Evolutionary conservation across 2,113 vertebrate species (phyloP).

Genomic region (Mustela nigripes): DNA sequence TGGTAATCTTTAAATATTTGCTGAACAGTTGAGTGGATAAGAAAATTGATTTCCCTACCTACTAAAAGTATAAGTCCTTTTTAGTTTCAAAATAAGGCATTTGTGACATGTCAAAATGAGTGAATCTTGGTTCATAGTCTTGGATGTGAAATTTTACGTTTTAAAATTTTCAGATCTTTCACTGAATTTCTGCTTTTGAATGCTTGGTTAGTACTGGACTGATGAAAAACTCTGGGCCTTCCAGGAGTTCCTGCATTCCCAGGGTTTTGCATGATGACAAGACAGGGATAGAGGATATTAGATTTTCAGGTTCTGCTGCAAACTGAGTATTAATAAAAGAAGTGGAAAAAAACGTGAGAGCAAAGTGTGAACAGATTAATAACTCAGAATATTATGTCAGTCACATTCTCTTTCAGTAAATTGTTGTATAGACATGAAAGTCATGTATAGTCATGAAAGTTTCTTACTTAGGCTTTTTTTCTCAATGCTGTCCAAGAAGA

Average conservation of each 20-base stretch:
- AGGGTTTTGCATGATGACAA: background rate
- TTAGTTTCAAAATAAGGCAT: background rate
- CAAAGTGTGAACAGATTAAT: background rate
- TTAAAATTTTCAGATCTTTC: background rate
- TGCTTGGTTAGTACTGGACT: background rate
- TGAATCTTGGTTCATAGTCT: background rate
- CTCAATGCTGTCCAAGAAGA: background rate
- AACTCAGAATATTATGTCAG: background rate
- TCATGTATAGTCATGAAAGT: background rate
- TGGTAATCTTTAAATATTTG: background rate
- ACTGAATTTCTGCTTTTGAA: conserved; percentile 15
- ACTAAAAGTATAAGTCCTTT: background rate
- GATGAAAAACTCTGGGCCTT: background rate
- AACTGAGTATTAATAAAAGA: background rate
- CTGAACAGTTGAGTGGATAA: background rate
- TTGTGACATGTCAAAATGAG: background rate
- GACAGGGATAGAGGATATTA: background rate
- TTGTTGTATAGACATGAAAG: background rate
- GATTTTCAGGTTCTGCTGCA: background rate
- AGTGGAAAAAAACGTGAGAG: background rate
- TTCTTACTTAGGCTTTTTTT: background rate
- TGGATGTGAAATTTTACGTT: background rate
- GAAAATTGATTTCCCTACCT: background rate
- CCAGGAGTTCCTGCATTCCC: background rate
- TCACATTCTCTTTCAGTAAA: background rate